Percentiles rank a stretch among this genome's conserved stretches.
Conservation (phyloP, 2,113 vertebrate species). For the Paramisgurnus dabryanus region DNA sequence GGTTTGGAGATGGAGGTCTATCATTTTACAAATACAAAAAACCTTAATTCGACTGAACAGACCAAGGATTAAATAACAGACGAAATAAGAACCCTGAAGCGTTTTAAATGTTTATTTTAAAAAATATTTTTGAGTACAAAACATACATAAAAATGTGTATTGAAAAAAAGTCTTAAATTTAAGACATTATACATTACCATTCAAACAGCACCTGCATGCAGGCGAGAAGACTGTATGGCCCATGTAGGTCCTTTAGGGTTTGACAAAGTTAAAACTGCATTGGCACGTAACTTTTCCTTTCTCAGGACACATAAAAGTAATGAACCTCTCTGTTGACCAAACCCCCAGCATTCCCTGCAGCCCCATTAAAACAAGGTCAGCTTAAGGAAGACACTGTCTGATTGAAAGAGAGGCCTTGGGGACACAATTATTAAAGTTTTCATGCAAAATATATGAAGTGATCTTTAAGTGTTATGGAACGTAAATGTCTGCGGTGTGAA, state of each 20-base stretch:
- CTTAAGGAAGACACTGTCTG: background rate
- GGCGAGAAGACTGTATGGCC: constrained; percentile 38
- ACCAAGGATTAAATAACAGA: background rate
- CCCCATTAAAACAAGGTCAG: background rate
- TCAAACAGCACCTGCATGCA: constrained; percentile 62
- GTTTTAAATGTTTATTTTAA: constrained; percentile 95
- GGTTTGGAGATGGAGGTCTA: too few species aligned
- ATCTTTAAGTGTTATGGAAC: background rate
- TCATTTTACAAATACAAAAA: too few species aligned
- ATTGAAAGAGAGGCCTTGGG: background rate
- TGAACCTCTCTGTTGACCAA: background rate
- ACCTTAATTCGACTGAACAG: too few species aligned
- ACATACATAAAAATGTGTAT: constrained; percentile 89
- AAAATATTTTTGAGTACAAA: constrained; percentile 85
- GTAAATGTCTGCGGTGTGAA: background rate
- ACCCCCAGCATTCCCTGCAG: background rate
- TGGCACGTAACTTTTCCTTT: background rate
- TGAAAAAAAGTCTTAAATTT: constrained; percentile 67
- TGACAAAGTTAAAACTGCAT: constrained; percentile 23
- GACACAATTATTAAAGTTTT: background rate
- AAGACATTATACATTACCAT: constrained; percentile 71
- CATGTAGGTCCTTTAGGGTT: constrained; percentile 36
- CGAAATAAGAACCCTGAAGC: background rate
- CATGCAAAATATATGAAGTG: background rate
- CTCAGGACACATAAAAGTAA: background rate